These are phyloP conservation scores for Chrysoperla carnea DNA, from an alignment of 1,140 invertebrate species.

Conservation along the genomic window DNA sequence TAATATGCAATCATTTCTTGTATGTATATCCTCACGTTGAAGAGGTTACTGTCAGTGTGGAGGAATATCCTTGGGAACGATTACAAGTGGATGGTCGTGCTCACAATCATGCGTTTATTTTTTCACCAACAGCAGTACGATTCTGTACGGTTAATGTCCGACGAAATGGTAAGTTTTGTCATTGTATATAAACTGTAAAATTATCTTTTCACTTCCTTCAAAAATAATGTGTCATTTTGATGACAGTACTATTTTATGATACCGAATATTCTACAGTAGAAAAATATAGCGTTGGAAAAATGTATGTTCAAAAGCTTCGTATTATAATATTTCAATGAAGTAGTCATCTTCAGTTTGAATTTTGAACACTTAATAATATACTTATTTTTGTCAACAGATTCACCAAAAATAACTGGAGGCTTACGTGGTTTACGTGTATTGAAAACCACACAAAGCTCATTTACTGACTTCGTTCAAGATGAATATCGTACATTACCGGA, in stretches of 20 bases:
- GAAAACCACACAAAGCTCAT: conserved; percentile 61
- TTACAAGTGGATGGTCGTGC: conserved; percentile 31
- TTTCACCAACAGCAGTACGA: conserved; percentile 38
- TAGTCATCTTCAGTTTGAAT: neutral
- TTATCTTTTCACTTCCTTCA: no score
- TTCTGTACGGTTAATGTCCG: conserved; percentile 42
- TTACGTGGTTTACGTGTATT: conserved; percentile 46
- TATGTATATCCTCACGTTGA: conserved; percentile 49
- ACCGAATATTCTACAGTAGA: no score
- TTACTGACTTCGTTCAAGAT: conserved; percentile 56
- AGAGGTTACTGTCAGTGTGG: conserved; percentile 43
- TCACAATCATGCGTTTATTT: conserved; percentile 59
- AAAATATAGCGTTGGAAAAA: no score
- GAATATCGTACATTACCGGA: conserved; percentile 55
- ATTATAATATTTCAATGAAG: no score
- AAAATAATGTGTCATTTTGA: no score
- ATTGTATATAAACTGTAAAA: no score
- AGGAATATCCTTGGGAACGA: conserved; percentile 56
- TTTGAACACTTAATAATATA: neutral
- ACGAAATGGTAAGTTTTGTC: conserved; percentile 36
- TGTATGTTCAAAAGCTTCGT: no score
- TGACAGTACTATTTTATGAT: no score
- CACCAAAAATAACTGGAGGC: conserved; percentile 38
- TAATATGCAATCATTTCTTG: conserved; percentile 51
- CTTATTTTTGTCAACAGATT: conserved; percentile 19